Base-by-base conservation (phyloP, 2,888 invertebrate genomes). In the Mellilla xanthometata region DNA sequence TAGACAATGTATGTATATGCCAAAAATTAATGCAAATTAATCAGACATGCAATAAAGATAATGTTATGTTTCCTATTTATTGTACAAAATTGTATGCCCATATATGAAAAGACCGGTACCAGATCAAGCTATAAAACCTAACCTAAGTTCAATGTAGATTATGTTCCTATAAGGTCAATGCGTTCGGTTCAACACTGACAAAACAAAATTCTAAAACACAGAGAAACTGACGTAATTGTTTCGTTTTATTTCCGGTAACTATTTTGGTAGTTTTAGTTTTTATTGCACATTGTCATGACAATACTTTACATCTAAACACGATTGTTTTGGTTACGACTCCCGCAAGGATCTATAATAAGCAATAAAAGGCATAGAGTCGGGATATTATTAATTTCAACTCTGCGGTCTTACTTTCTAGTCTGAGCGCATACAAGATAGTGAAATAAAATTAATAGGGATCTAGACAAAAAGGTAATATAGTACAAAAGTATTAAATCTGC, bases 191-290 rank as follows among this genome's bases (percentile, higher is more conserved):
- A 5, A 34, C 32, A 33, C 10, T 19, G 31, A 15, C 30, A 28
- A 39, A 42, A 38, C 22, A 34, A 39, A 31, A 30, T 38, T 13
- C 22, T 42, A 26, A 34, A 27, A n/a, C 4, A 12, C 22, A 34
- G 34, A 3, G n/a, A 32, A 23, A 29, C 7, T 48, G 41, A 48
- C 47, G 41, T 38, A 41, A 48, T 33, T 7, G 7, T 28, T 35
- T n/a, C n/a, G 23, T 27, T 39, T n/a, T 30, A 47, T 47, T 39
- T 48, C 41, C 38, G 41, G 47, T 27, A 13, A 47, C 29, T 32
- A 40, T 33, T 31, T 33, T 39, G 36, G 35, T 4, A 5, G 12
- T 9, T 4, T 19, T 19, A 36, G n/a, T 28, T 36, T 36, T 36
- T 10, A 36, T 28, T 27, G 27, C 7, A 28, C n/a, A 11, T 3